phyloP scores from a whole-genome alignment of 1,140 invertebrate species.

The Paramacrobiotus metropolitanus region DNA sequence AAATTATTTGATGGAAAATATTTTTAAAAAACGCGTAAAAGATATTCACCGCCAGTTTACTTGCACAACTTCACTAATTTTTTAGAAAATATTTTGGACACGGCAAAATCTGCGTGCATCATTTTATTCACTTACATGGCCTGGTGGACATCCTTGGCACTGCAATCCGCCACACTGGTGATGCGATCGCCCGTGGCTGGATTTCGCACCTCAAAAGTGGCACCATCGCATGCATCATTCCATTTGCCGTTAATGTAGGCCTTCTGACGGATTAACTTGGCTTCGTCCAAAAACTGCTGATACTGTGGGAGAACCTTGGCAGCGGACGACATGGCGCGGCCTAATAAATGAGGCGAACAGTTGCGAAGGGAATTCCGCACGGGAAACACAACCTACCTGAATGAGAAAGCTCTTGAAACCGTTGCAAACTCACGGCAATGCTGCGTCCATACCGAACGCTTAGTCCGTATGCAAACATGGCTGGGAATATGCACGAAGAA shows the following conservation, averaged over 20 bases:
- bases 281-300: not conserved
- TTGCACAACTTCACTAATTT: too few species aligned
- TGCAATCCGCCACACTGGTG: constrained; percentile 6
- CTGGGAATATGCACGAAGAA: too few species aligned
- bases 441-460: too few species aligned
- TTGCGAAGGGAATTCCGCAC: too few species aligned
- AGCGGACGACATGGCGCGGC: not conserved
- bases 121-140: constrained; percentile 1
- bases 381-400: too few species aligned
- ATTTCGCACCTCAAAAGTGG: constrained; percentile 48
- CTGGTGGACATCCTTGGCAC: not conserved
- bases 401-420: too few species aligned
- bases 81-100: not conserved
- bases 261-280: constrained; percentile 21
- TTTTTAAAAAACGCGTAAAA: too few species aligned
- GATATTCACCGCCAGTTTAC: too few species aligned
- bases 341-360: too few species aligned
- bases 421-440: too few species aligned
- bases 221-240: constrained; percentile 38
- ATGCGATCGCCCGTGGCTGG: constrained; percentile 26
- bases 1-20: too few species aligned
- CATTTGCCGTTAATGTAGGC: constrained; percentile 55
- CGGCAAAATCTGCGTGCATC: not conserved
- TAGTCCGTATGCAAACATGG: too few species aligned
- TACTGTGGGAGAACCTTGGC: not conserved